phyloP scores from a whole-genome alignment of 2,797 vertebrate species.

The Odontamblyopus lacepedii region DNA sequence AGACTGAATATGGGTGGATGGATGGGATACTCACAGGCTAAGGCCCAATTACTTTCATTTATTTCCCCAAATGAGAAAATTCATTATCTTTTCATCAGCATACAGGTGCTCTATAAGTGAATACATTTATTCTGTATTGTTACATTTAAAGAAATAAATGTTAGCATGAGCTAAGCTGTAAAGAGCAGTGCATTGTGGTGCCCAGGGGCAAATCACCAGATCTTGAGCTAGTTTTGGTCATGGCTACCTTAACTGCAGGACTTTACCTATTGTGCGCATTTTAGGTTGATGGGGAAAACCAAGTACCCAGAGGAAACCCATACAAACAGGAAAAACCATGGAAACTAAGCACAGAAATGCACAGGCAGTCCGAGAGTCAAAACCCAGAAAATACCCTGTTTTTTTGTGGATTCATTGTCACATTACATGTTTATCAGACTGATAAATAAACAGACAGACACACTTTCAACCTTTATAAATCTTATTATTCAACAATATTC shows the following conservation, averaged over 20 bases:
- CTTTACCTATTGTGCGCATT: no score
- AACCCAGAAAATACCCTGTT: no score
- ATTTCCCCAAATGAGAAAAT: not conserved
- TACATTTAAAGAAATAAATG: not conserved
- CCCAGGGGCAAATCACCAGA: no score
- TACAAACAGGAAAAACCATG: no score
- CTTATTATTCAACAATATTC: slow-evolving; percentile 90
- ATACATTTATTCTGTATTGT: not conserved
- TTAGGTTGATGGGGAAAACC: no score
- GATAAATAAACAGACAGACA: slow-evolving; percentile 59
- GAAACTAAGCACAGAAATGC: no score
- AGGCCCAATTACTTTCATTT: not conserved
- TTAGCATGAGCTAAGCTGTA: not conserved
- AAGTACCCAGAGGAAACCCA: no score
- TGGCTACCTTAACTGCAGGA: no score
- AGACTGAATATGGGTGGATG: not conserved
- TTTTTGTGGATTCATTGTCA: not conserved
- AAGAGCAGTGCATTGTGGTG: no score
- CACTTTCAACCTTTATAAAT: slow-evolving; percentile 86
- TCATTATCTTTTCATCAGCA: not conserved
- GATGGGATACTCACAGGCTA: not conserved
- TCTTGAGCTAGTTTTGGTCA: no score
- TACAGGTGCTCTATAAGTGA: not conserved
- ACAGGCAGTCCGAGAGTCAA: no score
- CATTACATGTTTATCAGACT: not conserved